Conservation (phyloP, 1,140 invertebrate species). For the Ceratosolen fusciceps region DNA sequence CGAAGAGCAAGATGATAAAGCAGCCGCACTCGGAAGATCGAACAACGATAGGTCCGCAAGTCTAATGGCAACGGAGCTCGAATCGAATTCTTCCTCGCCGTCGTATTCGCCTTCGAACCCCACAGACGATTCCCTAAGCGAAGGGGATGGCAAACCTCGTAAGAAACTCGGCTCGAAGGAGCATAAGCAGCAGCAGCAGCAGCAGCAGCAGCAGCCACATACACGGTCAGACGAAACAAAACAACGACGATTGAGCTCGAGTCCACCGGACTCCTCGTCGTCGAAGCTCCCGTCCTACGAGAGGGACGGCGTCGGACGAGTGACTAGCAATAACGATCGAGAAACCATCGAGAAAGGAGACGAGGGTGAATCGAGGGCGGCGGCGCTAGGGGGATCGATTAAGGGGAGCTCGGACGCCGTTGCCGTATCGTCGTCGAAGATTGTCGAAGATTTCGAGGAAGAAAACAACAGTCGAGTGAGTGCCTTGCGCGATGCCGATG, state of each 20-base stretch:
- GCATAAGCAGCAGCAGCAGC: no score
- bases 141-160: neutral
- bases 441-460: neutral
- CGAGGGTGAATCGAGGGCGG: neutral
- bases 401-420: neutral
- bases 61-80: neutral
- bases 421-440: neutral
- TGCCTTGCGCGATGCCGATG: conserved; percentile 39
- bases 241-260: neutral
- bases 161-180: neutral
- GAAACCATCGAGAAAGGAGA: no score
- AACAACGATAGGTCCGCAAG: neutral
- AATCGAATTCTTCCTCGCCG: conserved; percentile 9
- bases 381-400: no score
- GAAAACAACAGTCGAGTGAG: conserved; percentile 18
- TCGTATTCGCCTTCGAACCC: neutral
- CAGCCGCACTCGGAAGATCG: neutral
- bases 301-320: neutral
- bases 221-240: neutral
- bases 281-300: neutral
- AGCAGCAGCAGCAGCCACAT: no score
- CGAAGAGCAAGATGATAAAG: neutral
- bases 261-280: conserved; percentile 6
- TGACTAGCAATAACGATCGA: neutral
- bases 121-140: neutral